Conservation (phyloP, 2,113 vertebrate genomes). For the Sebastes schlegelii region DNA sequence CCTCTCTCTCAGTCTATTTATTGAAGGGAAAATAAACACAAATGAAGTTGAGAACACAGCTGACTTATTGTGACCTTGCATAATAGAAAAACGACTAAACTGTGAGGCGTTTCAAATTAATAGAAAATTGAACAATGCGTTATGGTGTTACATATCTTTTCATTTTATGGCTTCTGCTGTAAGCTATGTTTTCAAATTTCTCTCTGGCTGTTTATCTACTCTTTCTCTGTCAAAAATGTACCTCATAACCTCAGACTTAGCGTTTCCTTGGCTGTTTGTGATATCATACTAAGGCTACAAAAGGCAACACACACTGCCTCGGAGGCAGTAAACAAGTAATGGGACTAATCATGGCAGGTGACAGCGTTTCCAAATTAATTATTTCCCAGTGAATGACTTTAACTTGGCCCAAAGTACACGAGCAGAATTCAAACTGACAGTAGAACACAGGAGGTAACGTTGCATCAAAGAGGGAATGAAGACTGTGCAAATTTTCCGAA, state of each 20-base stretch:
- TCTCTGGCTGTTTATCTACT: conserved; percentile 1
- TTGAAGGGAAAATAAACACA: conserved; percentile 65
- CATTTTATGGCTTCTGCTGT: not conserved
- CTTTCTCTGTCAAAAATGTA: not conserved
- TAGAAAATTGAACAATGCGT: not conserved
- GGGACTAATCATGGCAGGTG: conserved; percentile 66
- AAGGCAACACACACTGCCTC: conserved; percentile 22
- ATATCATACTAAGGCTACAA: conserved; percentile 32
- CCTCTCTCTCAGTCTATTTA: conserved; percentile 62
- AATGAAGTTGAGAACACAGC: conserved; percentile 61
- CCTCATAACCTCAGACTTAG: conserved; percentile 3
- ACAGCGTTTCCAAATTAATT: conserved; percentile 66
- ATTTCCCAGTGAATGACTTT: conserved; percentile 67
- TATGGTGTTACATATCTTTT: conserved; percentile 17
- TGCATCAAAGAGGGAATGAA: conserved; percentile 25
- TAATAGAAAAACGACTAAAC: conserved; percentile 15
- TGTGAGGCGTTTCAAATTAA: not conserved
- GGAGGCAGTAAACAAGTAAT: conserved; percentile 62
- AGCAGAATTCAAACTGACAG: conserved; percentile 52
- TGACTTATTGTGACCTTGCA: conserved; percentile 57
- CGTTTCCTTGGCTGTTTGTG: conserved; percentile 17
- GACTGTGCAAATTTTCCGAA: conserved; percentile 25
- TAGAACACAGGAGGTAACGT: conserved; percentile 33
- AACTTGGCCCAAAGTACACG: conserved; percentile 51
- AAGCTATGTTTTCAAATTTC: conserved; percentile 6